phyloP scores from a whole-genome alignment of 2,888 invertebrate species.

The Dioctria rufipes region DNA sequence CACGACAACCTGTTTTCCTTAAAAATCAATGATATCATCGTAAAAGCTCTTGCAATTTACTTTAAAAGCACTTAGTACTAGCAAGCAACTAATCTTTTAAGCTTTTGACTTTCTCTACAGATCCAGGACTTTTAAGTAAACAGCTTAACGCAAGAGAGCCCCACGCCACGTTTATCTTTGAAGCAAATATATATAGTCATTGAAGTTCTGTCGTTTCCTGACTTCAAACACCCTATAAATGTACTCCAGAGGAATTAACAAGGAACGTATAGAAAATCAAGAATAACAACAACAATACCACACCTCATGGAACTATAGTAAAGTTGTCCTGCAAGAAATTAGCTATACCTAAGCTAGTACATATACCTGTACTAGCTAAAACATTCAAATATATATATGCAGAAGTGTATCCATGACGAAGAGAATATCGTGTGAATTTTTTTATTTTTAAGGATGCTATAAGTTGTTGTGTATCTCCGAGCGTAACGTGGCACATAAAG shows the following conservation, averaged over 20 bases:
- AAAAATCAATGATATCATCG: constrained; percentile 12
- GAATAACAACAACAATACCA: background rate
- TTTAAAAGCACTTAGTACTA: constrained; percentile 31
- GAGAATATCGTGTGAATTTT: background rate
- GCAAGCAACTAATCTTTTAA: constrained; percentile 30
- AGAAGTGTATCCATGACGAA: background rate
- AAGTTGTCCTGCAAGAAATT: background rate
- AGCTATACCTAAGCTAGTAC: background rate
- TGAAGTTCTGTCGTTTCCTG: constrained; percentile 17
- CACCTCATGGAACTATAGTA: background rate
- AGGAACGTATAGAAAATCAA: background rate
- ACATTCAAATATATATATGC: too few species aligned
- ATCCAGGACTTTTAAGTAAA: constrained; percentile 39
- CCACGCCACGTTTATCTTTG: constrained; percentile 33
- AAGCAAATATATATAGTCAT: constrained; percentile 14
- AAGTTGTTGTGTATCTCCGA: constrained; percentile 35
- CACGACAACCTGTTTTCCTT: too few species aligned
- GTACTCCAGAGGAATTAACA: constrained; percentile 33
- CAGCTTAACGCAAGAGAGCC: constrained; percentile 38
- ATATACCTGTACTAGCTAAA: too few species aligned
- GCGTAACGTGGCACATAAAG: constrained; percentile 23
- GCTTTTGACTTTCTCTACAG: constrained; percentile 36
- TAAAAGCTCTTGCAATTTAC: constrained; percentile 25
- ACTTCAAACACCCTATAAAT: constrained; percentile 36
- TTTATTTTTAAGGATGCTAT: constrained; percentile 42